phyloP scores from a whole-genome alignment of 2,888 invertebrate genomes.

The Hypomecis atomaria region DNA sequence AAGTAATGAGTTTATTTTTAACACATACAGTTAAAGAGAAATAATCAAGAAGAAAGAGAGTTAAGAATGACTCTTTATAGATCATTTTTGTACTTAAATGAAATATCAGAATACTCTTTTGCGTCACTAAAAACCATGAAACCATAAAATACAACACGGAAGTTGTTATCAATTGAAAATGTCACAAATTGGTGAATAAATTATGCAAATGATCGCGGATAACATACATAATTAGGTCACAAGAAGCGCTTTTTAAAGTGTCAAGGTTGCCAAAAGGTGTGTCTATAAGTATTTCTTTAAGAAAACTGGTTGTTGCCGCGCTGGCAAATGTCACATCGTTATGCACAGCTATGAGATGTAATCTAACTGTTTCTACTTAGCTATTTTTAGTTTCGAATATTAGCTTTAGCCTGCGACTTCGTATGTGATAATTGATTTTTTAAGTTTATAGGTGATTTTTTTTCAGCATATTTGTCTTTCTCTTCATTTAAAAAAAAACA shows the following conservation, averaged over 20 bases:
- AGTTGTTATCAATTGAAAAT: conserved; percentile 16
- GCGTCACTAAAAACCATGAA: not conserved
- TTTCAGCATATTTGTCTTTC: too few species aligned
- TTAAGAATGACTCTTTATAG: too few species aligned
- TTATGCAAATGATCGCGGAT: conserved; percentile 27
- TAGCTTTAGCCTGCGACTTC: too few species aligned
- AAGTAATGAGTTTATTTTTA: too few species aligned
- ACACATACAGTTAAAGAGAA: too few species aligned
- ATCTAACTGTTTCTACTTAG: conserved; percentile 1
- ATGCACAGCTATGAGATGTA: not conserved
- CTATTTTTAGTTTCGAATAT: not conserved
- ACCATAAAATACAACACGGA: conserved; percentile 24
- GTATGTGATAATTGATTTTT: too few species aligned
- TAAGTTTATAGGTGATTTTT: too few species aligned
- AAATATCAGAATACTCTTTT: too few species aligned
- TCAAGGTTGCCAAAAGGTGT: conserved; percentile 21
- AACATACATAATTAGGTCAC: conserved; percentile 34
- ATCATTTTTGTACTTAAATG: too few species aligned
- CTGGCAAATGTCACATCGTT: conserved; percentile 1
- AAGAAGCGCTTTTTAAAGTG: conserved; percentile 11
- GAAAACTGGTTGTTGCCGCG: conserved; percentile 8
- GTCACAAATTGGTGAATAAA: conserved; percentile 16
- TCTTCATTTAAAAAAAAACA: too few species aligned
- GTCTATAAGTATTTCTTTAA: not conserved
- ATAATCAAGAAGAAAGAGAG: too few species aligned